Base-by-base conservation (phyloP, 2,888 invertebrate species). In the Matsumyia berberina region DNA sequence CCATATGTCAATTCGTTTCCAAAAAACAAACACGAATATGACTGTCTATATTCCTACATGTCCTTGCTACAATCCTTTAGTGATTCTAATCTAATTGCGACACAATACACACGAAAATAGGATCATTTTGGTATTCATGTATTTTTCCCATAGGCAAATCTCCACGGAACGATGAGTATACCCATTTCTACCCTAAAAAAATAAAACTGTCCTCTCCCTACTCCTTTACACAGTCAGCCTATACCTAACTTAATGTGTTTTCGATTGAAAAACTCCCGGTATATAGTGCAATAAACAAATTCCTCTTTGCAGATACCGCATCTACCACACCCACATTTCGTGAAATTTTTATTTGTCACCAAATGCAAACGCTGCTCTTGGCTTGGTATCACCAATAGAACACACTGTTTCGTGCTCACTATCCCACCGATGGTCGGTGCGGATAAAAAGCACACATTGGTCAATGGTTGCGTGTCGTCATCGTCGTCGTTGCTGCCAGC, bases 261-360 rank as follows among this genome's bases (percentile, higher is more conserved):
- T 64, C 72, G 11, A 58, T 72, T 66, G 33, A 49, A 66, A 66
- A 58, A 42, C 51, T 44, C 51, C 35, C 31, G 11, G 35, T 72
- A 35, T 39, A 31, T 57, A 31, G 39, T 29, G 46, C 57, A 53
- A 70, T 73, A 66, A 73, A 79, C 29, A 64, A 80, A 80, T 73
- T 77, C 60, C 82, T 79, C 57, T 66, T 70, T 51, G 64, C 70
- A 70, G 76, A 81, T 55, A 80, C 46, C 67, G 49, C 67, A 78
- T 83, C 73, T 83, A 73, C 83, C 83, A 83, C 83, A 73, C 83
- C 83, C 73, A 79, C 69, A 57, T 49, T 78, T 78, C 7, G 44
- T 69, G 33, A 62, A 78, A 57, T 67, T 74, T n/a, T 78, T 73
- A 64, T 79, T 83, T 83, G 78, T 78, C 83, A 83, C 78, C 83